Percentiles rank a stretch among this genome's conserved stretches.
These are phyloP conservation scores for Phaethornis superciliosus DNA, from an alignment of 2,113 vertebrate species.

Conservation along the genomic window DNA sequence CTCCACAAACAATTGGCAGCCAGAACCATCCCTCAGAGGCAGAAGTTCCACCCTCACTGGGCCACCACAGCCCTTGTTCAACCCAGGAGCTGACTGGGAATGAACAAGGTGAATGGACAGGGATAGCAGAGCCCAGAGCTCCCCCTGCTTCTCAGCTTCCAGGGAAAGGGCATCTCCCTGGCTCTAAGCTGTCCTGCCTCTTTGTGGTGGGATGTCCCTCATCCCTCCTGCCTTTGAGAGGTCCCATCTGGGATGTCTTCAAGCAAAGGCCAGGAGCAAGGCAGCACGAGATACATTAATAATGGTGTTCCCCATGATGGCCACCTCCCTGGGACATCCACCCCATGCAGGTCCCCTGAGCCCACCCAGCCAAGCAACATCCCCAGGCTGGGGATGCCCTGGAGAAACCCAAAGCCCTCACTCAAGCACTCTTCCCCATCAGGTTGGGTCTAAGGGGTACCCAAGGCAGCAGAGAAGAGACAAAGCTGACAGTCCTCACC, in stretches of 20 bases:
- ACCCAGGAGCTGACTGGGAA: not conserved
- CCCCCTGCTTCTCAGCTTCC: not conserved
- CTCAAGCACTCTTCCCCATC: not conserved
- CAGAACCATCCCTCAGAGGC: not conserved
- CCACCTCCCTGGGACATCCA: not conserved
- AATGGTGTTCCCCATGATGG: not conserved
- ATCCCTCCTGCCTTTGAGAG: fast-evolving
- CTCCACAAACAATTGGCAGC: not conserved
- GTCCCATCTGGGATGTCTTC: not conserved
- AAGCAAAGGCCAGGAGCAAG: not conserved
- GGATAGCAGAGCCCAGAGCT: not conserved
- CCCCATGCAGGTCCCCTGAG: not conserved
- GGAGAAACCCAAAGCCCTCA: not conserved
- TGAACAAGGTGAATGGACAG: not conserved
- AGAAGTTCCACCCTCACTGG: fast-evolving
- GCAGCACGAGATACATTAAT: not conserved
- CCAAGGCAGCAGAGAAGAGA: not conserved
- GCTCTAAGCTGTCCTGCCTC: not conserved
- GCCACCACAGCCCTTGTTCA: not conserved
- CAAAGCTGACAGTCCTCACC: not conserved
- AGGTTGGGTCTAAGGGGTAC: not conserved
- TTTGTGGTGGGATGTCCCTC: fast-evolving
- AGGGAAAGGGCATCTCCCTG: not conserved
- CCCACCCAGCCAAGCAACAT: not conserved
- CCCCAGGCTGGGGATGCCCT: not conserved